A percentile compares a stretch with the other conserved stretches of the same genome.
These are phyloP conservation scores for Paraescarpia echinospica DNA, from an alignment of 1,140 invertebrate species.

Conservation along the genomic window DNA sequence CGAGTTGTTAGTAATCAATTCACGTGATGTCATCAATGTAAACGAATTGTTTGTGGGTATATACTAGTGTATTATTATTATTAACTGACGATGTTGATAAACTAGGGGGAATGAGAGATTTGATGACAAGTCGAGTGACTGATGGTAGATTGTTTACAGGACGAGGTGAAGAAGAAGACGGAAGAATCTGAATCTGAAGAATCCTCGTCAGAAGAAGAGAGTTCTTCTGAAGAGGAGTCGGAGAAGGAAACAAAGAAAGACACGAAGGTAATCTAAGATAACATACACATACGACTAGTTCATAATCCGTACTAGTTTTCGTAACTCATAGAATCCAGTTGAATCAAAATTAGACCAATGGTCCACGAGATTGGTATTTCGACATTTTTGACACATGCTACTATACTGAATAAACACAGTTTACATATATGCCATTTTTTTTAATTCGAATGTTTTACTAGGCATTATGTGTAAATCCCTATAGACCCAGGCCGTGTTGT, in stretches of 20 bases:
- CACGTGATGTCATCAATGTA: too few species aligned
- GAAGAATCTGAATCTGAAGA: constrained; percentile 21
- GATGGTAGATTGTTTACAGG: not conserved
- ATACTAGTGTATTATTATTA: too few species aligned
- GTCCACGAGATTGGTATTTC: not conserved
- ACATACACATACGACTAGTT: not conserved
- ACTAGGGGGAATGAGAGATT: too few species aligned
- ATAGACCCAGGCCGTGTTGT: too few species aligned
- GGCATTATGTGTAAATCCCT: too few species aligned
- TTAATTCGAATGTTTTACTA: too few species aligned
- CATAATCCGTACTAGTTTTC: not conserved
- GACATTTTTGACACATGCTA: not conserved
- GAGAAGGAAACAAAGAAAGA: constrained; percentile 21
- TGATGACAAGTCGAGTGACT: not conserved
- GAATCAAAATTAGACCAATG: too few species aligned
- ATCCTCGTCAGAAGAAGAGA: constrained; percentile 22
- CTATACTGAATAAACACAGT: not conserved
- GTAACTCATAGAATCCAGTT: too few species aligned
- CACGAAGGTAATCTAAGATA: not conserved
- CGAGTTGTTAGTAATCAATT: too few species aligned
- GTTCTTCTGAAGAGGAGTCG: constrained; percentile 9
- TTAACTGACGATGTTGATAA: too few species aligned
- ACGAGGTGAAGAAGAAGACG: constrained; percentile 2
- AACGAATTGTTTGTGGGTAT: too few species aligned
- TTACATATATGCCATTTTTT: not conserved